These are phyloP conservation scores for Manis javanica DNA, from an alignment of 2,797 vertebrate species.

Conservation along the genomic window DNA sequence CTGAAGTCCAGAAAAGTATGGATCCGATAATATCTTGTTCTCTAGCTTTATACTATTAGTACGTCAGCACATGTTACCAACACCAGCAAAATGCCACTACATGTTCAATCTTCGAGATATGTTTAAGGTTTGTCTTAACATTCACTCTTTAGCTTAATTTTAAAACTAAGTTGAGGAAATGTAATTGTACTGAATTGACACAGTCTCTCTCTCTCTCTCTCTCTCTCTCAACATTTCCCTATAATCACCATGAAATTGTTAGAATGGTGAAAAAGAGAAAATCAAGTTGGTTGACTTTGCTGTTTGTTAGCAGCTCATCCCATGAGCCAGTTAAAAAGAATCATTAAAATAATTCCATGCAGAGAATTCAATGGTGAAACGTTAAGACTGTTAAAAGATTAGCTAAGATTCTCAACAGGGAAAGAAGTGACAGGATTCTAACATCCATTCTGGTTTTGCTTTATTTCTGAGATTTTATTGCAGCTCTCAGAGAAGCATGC, in stretches of 20 bases:
- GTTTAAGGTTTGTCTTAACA: conserved; percentile 82
- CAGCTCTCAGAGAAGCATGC: background rate
- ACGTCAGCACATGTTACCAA: conserved; percentile 82
- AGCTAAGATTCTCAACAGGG: background rate
- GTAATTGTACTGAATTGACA: background rate
- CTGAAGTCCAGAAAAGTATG: conserved; percentile 81
- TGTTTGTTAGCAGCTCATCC: background rate
- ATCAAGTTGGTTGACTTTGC: background rate
- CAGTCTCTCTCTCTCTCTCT: background rate
- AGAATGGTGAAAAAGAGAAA: background rate
- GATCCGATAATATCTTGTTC: conserved; percentile 76
- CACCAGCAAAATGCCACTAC: conserved; percentile 86
- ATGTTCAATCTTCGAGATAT: conserved; percentile 85
- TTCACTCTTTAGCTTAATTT: background rate
- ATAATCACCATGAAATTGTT: background rate
- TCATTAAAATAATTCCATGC: background rate
- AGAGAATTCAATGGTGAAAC: background rate
- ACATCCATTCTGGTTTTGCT: background rate
- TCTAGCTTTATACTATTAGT: conserved; percentile 84
- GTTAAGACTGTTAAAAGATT: background rate
- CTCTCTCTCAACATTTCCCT: background rate
- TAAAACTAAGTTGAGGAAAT: background rate
- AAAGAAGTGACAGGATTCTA: background rate
- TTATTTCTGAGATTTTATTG: background rate
- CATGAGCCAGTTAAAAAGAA: background rate